Base-by-base conservation (phyloP, 2,888 invertebrate species). In the Hartigia nigra region DNA sequence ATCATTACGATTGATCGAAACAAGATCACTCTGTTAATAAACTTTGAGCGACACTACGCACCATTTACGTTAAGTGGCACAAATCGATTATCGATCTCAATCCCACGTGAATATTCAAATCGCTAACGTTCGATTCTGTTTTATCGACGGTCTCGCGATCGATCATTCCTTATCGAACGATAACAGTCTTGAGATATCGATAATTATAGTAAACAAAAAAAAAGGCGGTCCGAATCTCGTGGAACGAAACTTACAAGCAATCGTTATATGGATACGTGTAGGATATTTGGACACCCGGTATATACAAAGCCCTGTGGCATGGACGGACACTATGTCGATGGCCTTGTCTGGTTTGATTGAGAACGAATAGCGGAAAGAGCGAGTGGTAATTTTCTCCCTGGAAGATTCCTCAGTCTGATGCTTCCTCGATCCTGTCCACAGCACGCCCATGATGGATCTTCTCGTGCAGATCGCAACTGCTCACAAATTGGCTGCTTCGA, bases 371-470 rank as follows among this genome's bases (percentile, higher is more conserved):
- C 55, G 55, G 23, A 55, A 23, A 23, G 23, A 55, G 55, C 55
- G 23, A 55, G 23, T 23, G 23, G 55, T 55, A 55, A 55, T 55
- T 55, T 55, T 55, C 55, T 55, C 23, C 55, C 55, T 55, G 23
- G 23, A 55, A 55, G 55, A 55, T 55, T 55, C 55, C 55, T 55
- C 55, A 14, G 55, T 55, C 55, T 55, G 55, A 55, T 55, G 55
- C 55, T 55, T 55, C 55, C 55, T 55, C 55, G 4, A 55, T 55
- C 23, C 23, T 55, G 55, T 55, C 55, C 55, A 55, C 92, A 96
- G 96, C 89, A 95, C 95, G 35, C 95, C 95, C 69, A 96, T 96
- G 95, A 95, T 96, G 95, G 96, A 96, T 89, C 93, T 96, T 75
- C 92, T 96, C 83, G 94, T 96, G 77, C 95, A 95, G 88, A 93